phyloP scores from a whole-genome alignment of 2,888 invertebrate genomes.

The Drosophila gaucha region DNA sequence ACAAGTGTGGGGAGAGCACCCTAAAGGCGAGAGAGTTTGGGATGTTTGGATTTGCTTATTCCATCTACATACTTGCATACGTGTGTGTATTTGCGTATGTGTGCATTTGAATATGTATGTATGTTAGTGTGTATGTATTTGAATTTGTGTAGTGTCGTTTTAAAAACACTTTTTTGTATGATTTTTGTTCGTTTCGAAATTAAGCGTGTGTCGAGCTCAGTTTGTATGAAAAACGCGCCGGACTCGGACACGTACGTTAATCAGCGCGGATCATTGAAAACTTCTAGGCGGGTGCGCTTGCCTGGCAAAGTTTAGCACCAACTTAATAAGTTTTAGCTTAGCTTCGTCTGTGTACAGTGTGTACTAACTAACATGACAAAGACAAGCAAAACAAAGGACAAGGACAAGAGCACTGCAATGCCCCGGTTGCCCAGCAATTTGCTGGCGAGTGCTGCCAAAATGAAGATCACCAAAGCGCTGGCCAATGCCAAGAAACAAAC shows the following conservation, averaged over 20 bases:
- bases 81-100: neutral
- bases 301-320: constrained; percentile 2
- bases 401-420: constrained; percentile 40
- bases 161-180: constrained; percentile 62
- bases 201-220: constrained; percentile 66
- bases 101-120: neutral
- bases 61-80: constrained; percentile 7
- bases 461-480: constrained; percentile 77
- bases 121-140: constrained; percentile 11
- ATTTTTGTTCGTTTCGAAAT: constrained; percentile 70
- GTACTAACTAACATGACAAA: constrained; percentile 54
- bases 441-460: constrained; percentile 78
- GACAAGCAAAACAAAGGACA: constrained; percentile 64
- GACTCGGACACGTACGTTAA: constrained; percentile 71
- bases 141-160: constrained; percentile 49
- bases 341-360: neutral
- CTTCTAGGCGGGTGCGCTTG: constrained; percentile 16
- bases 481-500: constrained; percentile 66
- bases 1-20: constrained; percentile 27
- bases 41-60: constrained; percentile 49
- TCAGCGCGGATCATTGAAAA: constrained; percentile 48
- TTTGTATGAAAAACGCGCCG: constrained; percentile 78
- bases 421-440: constrained; percentile 40
- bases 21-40: constrained; percentile 34
- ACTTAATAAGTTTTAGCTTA: constrained; percentile 7